Percentiles rank a stretch among this genome's conserved stretches.
phyloP scores from a whole-genome alignment of 1,140 invertebrate genomes.

The Drosophila prosaltans region DNA sequence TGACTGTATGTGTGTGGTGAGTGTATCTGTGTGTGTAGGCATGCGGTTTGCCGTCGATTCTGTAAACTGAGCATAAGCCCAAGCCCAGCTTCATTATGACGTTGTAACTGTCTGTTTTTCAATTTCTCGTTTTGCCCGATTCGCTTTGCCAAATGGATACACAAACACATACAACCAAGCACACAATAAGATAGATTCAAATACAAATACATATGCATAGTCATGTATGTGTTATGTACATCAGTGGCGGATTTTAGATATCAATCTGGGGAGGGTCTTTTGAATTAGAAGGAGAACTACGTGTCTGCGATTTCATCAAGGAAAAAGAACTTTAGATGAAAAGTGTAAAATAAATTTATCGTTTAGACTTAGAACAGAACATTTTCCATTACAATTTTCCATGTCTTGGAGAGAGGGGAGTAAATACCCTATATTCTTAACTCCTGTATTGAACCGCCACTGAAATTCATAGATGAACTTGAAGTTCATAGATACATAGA shows the following conservation, averaged over 20 bases:
- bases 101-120: slow-evolving; percentile 80
- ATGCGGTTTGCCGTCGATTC: slow-evolving; percentile 71
- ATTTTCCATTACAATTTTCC: no score
- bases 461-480: slow-evolving; percentile 11
- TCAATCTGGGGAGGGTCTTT: neutral
- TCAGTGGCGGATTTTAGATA: neutral
- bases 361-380: no score
- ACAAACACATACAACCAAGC: slow-evolving; percentile 38
- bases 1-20: slow-evolving; percentile 18
- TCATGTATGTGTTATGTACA: neutral
- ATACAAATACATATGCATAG: neutral
- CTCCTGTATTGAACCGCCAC: neutral
- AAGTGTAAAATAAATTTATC: neutral
- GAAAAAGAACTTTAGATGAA: no score
- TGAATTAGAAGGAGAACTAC: neutral
- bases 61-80: slow-evolving; percentile 45
- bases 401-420: neutral
- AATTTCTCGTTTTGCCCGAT: slow-evolving; percentile 81
- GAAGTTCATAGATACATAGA: slow-evolving; percentile 42
- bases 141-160: slow-evolving; percentile 70
- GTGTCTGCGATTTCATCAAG: no score
- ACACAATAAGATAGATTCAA: neutral
- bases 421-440: no score
- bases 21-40: slow-evolving; percentile 38
- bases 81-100: slow-evolving; percentile 65